phyloP scores from a whole-genome alignment of 2,113 vertebrate genomes.

The Oostethus manadensis region DNA sequence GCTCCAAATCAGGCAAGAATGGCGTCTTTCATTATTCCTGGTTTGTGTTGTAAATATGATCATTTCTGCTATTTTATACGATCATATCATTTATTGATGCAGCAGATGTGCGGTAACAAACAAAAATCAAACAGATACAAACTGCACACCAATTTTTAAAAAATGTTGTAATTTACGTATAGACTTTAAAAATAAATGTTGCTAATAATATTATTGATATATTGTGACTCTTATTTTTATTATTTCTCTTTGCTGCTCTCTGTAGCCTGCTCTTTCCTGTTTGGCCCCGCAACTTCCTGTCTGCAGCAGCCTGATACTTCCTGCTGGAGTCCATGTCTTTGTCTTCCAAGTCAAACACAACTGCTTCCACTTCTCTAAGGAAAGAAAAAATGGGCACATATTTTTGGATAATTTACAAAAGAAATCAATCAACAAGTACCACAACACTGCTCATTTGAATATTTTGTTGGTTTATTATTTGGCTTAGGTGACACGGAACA shows the following conservation, averaged over 20 bases:
- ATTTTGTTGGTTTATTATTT: constrained; percentile 57
- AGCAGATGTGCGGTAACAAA: too few species aligned
- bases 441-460: constrained; percentile 43
- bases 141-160: too few species aligned
- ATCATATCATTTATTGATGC: too few species aligned
- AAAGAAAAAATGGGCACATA: neutral
- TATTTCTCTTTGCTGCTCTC: constrained; percentile 29
- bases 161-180: too few species aligned
- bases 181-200: too few species aligned
- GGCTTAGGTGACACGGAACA: constrained; percentile 36
- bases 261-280: constrained; percentile 64
- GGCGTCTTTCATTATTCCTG: too few species aligned
- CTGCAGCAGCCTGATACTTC: constrained; percentile 58
- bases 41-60: too few species aligned
- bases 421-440: neutral
- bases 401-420: constrained; percentile 8
- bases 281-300: constrained; percentile 54
- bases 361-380: constrained; percentile 32
- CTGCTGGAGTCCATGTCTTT: constrained; percentile 56
- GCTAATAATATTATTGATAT: too few species aligned
- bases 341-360: constrained; percentile 42
- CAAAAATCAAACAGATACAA: too few species aligned
- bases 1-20: too few species aligned
- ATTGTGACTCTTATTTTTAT: too few species aligned
- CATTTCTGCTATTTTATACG: too few species aligned